Evolutionary conservation across 2,888 invertebrate genomes (phyloP), one percentile per base, ranked within the genome.

Genomic region (Pyrocoelia pectoralis): DNA sequence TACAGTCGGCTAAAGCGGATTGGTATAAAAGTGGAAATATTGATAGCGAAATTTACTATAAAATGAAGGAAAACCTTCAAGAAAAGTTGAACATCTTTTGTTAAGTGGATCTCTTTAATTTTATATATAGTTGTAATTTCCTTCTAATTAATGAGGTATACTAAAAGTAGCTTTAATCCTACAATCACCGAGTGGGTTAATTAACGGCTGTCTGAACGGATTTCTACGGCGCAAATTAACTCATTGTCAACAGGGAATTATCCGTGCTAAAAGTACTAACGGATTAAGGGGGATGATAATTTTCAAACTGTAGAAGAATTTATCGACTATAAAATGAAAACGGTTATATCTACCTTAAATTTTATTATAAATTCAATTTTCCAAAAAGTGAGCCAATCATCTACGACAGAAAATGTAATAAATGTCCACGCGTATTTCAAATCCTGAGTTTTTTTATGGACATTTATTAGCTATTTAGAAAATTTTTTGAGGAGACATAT

Each of bases 71-170:
- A n/a, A n/a, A n/a, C n/a, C n/a, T n/a, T n/a, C n/a, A n/a, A n/a
- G 24, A 24, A 24, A 24, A 24, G 24, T 24, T 24, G 6, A 24
- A 24, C n/a, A 24, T 24, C 4, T 24, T 24, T 24, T 6, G 6
- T 6, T 3, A 24, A 24, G 24, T 24, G 6, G 24, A 33, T 8
- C 9, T n/a, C 33, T 33, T n/a, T 8, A 33, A 33, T n/a, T 33
- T n/a, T 33, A 33, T 33, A 33, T 33, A 33, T 33, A 33, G 49
- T 58, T 66, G 67, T 67, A 68, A 73, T 70, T 72, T 69, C 68
- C 70, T 68, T 71, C 73, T 72, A 76, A 76, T 76, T 75, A 76
- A 75, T 73, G 69, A 72, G 74, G 69, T 73, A 71, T 72, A 75
- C 73, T 69, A 73, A 72, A 72, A 17, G 72, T 73, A 19, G 71